Conservation (phyloP, 2,797 vertebrate species). For the Myripristis murdjan region DNA sequence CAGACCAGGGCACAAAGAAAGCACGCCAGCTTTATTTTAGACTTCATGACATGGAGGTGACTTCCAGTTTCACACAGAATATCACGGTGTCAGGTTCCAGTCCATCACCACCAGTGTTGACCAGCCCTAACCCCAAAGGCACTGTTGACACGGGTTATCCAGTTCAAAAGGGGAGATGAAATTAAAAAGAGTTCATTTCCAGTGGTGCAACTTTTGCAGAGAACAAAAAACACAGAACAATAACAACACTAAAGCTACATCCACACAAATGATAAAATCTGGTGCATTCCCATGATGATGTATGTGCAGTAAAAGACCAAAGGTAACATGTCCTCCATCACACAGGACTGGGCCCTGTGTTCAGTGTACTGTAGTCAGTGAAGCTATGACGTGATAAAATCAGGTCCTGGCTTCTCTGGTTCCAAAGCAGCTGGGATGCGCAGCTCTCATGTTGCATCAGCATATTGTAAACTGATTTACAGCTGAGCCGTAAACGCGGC, state of each 20-base stretch:
- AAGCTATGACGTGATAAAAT: conserved; percentile 20
- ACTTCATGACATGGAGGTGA: neutral
- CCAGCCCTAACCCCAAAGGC: no score
- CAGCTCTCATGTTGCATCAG: conserved; percentile 42
- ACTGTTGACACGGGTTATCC: no score
- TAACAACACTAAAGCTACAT: no score
- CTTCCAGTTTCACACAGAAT: neutral
- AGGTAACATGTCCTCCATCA: neutral
- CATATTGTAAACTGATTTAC: conserved; percentile 59
- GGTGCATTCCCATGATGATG: neutral
- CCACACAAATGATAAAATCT: neutral
- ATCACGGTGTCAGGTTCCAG: neutral
- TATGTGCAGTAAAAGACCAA: conserved; percentile 2
- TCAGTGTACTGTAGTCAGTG: conserved; percentile 46
- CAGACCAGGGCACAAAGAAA: conserved; percentile 9
- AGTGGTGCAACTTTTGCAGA: neutral
- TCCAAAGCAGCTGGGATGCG: conserved; percentile 27
- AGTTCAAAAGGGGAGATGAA: neutral
- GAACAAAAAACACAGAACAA: no score
- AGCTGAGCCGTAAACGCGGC: conserved; percentile 64
- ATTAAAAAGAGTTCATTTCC: no score
- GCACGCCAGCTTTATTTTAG: conserved; percentile 14
- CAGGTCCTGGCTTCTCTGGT: neutral
- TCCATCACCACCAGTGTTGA: neutral
- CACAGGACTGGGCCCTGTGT: conserved; percentile 4